phyloP scores from a whole-genome alignment of 2,888 invertebrate species.

The Pristionchus fissidentatus region DNA sequence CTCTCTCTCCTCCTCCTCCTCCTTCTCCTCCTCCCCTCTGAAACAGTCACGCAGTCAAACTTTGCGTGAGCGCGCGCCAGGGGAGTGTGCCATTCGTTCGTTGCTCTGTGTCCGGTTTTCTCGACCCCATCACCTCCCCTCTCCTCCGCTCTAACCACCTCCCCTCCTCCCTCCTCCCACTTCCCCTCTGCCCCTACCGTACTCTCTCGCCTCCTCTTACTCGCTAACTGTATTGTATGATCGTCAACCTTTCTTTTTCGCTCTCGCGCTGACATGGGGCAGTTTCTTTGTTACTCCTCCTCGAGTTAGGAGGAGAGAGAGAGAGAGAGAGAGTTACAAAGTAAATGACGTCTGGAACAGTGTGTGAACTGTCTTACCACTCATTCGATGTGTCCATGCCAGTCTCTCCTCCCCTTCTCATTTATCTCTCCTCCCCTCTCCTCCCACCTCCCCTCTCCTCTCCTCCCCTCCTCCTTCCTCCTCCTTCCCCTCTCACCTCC shows the following conservation, averaged over 20 bases:
- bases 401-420: not conserved
- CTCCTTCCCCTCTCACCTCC: not conserved
- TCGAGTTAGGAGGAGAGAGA: not conserved
- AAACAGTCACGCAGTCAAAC: constrained; percentile 24
- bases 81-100: constrained; percentile 30
- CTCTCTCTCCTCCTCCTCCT: not conserved
- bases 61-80: constrained; percentile 27
- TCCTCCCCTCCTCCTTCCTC: not conserved
- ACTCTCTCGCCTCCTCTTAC: no score
- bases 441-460: not conserved
- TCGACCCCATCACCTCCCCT: constrained; percentile 17
- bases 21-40: not conserved
- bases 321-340: not conserved
- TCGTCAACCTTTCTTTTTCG: constrained; percentile 27
- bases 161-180: not conserved
- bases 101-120: constrained; percentile 26
- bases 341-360: constrained; percentile 4
- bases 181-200: not conserved
- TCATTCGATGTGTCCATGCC: not conserved
- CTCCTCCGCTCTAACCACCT: not conserved
- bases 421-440: not conserved
- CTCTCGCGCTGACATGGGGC: constrained; percentile 17
- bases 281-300: constrained; percentile 26
- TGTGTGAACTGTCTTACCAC: not conserved
- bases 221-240: constrained; percentile 27